phyloP scores from a whole-genome alignment of 1,140 invertebrate species.

The Pseudomyrmex dendroicus region DNA sequence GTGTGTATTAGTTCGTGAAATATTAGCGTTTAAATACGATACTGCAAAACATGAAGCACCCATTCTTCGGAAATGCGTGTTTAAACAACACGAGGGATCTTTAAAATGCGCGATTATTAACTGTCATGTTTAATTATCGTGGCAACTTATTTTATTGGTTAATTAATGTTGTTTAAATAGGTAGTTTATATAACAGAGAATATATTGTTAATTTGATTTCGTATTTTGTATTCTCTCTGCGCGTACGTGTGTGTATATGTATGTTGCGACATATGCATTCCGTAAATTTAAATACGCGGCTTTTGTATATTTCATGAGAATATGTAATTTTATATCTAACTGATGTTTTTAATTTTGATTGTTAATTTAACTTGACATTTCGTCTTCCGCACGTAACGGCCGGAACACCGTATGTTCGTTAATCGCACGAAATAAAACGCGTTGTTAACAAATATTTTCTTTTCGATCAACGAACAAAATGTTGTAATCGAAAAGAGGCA shows the following conservation, averaged over 20 bases:
- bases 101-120: slow-evolving; percentile 20
- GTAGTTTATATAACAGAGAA: not conserved
- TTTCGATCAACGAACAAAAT: slow-evolving; percentile 25
- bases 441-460: slow-evolving; percentile 24
- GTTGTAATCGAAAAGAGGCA: not conserved
- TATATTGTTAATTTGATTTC: slow-evolving; percentile 39
- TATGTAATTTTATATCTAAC: not conserved
- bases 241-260: not conserved
- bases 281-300: too few relatives aligned
- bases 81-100: not conserved
- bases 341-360: slow-evolving; percentile 8
- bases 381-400: slow-evolving; percentile 13
- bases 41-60: not conserved
- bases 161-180: too few relatives aligned
- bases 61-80: not conserved
- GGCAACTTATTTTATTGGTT: slow-evolving; percentile 19
- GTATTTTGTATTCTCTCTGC: slow-evolving; percentile 20
- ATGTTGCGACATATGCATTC: not conserved
- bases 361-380: slow-evolving; percentile 42
- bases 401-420: not conserved
- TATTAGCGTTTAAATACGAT: not conserved
- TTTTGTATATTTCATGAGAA: too few relatives aligned
- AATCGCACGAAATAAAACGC: slow-evolving; percentile 3
- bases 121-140: slow-evolving; percentile 29
- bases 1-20: not conserved